Percentiles rank a stretch among this genome's conserved stretches.
These are phyloP conservation scores for Acipenser ruthenus DNA, from an alignment of 2,797 vertebrate genomes.

Conservation along the genomic window DNA sequence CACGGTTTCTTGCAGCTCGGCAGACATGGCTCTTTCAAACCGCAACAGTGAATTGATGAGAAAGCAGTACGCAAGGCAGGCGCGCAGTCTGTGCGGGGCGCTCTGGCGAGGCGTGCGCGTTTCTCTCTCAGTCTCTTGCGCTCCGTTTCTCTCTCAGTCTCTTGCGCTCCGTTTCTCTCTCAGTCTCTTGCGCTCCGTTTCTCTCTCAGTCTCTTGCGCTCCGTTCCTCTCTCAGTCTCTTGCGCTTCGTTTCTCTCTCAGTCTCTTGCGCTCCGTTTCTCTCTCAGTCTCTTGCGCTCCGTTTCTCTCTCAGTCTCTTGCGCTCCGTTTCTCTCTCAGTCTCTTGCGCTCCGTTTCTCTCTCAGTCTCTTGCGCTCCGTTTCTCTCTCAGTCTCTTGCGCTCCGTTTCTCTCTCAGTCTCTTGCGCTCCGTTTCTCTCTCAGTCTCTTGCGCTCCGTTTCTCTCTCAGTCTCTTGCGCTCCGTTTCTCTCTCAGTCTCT, in stretches of 20 bases:
- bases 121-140: too few relatives aligned
- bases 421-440: too few relatives aligned
- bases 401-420: neutral
- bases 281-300: too few relatives aligned
- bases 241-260: neutral
- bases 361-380: too few relatives aligned
- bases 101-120: constrained; percentile 14
- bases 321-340: too few relatives aligned
- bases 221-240: neutral
- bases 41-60: constrained; percentile 25
- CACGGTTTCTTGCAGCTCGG: constrained; percentile 49
- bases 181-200: too few relatives aligned
- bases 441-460: too few relatives aligned
- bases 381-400: neutral
- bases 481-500: neutral
- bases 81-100: constrained; percentile 15
- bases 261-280: neutral
- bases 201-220: too few relatives aligned
- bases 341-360: too few relatives aligned
- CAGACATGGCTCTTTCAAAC: constrained; percentile 46
- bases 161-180: neutral
- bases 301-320: too few relatives aligned
- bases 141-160: too few relatives aligned
- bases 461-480: neutral
- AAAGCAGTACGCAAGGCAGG: constrained; percentile 12